Conservation (phyloP, 2,888 invertebrate genomes). For the Drosophila recens region DNA sequence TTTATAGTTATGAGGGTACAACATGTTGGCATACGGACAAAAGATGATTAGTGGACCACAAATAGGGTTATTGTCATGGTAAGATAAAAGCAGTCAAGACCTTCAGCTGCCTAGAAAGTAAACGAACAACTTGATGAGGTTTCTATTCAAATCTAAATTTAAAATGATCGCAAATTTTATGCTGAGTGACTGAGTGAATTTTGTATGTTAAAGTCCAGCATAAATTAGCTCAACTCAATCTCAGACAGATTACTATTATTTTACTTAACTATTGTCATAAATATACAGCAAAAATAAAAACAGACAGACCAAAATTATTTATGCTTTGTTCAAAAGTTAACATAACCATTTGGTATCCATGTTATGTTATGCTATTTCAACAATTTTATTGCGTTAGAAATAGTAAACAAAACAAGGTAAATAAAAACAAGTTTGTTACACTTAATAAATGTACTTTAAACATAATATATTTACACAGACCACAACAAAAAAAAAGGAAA, state of each 20-base stretch:
- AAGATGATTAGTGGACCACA: constrained; percentile 49
- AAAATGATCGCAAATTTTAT: constrained; percentile 34
- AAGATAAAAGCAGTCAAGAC: constrained; percentile 18
- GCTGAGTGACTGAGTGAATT: constrained; percentile 34
- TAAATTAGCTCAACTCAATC: constrained; percentile 24
- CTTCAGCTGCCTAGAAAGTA: constrained; percentile 32
- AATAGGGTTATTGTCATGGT: constrained; percentile 56
- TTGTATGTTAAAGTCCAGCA: constrained; percentile 28
- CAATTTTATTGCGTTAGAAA: constrained; percentile 2
- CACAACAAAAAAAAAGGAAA: not conserved
- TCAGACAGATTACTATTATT: not conserved
- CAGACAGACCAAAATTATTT: constrained; percentile 4
- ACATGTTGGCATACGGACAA: constrained; percentile 38
- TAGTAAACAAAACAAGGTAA: constrained; percentile 2
- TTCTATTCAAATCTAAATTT: constrained; percentile 22
- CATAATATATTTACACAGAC: not conserved
- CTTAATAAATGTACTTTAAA: not conserved
- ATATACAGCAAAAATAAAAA: not conserved
- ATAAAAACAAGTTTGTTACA: constrained; percentile 4
- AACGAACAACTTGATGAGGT: constrained; percentile 7
- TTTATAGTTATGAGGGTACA: constrained; percentile 48
- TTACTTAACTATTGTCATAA: not conserved
- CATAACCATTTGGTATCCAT: constrained; percentile 3
- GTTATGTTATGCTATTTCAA: constrained; percentile 2
- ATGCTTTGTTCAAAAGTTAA: constrained; percentile 6